Evolutionary conservation across 35 echinoderm and acorn worm species (phyloP).

Genomic region (Anneissia japonica): DNA sequence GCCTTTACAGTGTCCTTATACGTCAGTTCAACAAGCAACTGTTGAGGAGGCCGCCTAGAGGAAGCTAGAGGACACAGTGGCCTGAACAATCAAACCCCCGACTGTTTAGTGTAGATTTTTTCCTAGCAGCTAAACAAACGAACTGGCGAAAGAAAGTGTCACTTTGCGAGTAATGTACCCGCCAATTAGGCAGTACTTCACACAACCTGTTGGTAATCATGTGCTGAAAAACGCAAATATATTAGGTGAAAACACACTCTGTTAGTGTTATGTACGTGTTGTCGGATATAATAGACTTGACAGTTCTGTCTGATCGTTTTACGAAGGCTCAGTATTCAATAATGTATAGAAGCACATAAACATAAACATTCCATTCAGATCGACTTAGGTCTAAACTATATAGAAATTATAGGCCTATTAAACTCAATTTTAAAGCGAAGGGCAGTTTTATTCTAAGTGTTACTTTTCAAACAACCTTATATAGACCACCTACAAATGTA

Average conservation of each 20-base stretch:
- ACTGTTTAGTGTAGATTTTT: neutral
- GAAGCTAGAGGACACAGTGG: neutral
- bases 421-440: neutral
- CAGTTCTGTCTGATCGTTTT: neutral
- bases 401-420: too few relatives aligned
- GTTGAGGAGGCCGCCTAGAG: too few relatives aligned
- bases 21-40: too few relatives aligned
- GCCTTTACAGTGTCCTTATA: too few relatives aligned
- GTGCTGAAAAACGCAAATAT: neutral
- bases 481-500: too few relatives aligned
- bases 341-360: neutral
- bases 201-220: neutral
- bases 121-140: neutral
- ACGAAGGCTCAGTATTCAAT: neutral
- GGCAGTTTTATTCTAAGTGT: too few relatives aligned
- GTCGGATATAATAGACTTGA: neutral
- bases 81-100: neutral
- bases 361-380: neutral
- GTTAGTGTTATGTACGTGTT: neutral
- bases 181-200: neutral
- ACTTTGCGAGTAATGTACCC: neutral
- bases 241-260: neutral
- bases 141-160: constrained; percentile 1
- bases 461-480: too few relatives aligned
- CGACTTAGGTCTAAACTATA: neutral